Conservation (phyloP, 2,113 vertebrate species). For the Alosa alosa region DNA sequence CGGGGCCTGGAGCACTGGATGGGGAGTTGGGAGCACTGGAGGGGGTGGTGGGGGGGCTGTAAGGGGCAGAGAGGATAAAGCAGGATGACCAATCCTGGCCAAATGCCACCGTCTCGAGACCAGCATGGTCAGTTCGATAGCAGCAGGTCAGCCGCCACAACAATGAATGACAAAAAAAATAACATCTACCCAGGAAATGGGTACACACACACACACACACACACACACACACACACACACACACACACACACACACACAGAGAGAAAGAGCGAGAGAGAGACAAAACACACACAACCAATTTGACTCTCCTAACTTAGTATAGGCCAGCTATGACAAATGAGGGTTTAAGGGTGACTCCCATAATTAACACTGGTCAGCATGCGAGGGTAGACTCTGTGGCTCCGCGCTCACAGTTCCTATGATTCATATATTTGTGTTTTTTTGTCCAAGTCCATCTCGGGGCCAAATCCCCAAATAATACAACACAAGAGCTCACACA, state of each 20-base stretch:
- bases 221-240: neutral
- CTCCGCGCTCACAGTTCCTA: neutral
- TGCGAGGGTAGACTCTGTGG: neutral
- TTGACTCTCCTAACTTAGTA: neutral
- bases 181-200: neutral
- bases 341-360: neutral
- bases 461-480: neutral
- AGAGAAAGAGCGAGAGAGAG: neutral
- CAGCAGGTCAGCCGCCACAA: slow-evolving; percentile 28
- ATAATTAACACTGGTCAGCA: neutral
- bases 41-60: neutral
- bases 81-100: slow-evolving; percentile 11
- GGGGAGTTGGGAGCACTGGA: too few species aligned
- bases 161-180: slow-evolving; percentile 37
- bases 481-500: neutral
- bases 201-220: slow-evolving; percentile 2
- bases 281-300: neutral
- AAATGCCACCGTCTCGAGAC: slow-evolving; percentile 42
- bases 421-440: neutral
- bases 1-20: slow-evolving; percentile 36
- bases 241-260: neutral
- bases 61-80: neutral
- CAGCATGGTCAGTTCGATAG: slow-evolving; percentile 20
- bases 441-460: neutral
- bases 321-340: neutral